Conservation (phyloP, 2,113 vertebrate genomes). For the Salminus brasiliensis region DNA sequence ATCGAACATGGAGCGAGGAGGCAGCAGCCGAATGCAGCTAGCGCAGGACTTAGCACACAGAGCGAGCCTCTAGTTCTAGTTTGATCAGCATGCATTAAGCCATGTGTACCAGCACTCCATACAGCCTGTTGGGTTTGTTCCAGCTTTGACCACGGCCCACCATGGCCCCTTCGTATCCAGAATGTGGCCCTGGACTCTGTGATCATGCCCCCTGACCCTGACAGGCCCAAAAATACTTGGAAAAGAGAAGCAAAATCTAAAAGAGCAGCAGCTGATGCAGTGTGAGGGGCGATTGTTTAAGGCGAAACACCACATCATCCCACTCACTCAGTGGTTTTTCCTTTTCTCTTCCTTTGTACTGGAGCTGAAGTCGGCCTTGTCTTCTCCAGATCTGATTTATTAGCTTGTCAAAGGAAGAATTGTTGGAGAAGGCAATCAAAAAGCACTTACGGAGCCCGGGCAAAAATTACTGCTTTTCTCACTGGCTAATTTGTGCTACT, state of each 20-base stretch:
- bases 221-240: no score
- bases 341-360: slow-evolving; percentile 79
- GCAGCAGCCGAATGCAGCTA: slow-evolving; percentile 17
- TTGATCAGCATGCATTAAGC: slow-evolving; percentile 48
- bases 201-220: neutral
- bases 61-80: slow-evolving; percentile 28
- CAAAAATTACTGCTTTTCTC: slow-evolving; percentile 98
- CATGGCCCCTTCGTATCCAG: neutral
- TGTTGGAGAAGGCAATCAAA: slow-evolving; percentile 98
- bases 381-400: slow-evolving; percentile 95
- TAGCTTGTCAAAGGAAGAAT: slow-evolving; percentile 98
- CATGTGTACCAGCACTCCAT: slow-evolving; percentile 5
- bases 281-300: slow-evolving; percentile 69
- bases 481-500: slow-evolving; percentile 99
- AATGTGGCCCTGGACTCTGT: neutral
- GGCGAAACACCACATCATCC: slow-evolving; percentile 59
- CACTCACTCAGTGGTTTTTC: slow-evolving; percentile 67
- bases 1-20: slow-evolving; percentile 43
- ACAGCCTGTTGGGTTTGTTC: neutral
- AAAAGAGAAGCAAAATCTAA: neutral
- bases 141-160: slow-evolving; percentile 6
- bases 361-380: slow-evolving; percentile 81
- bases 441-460: slow-evolving; percentile 99
- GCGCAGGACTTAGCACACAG: slow-evolving; percentile 57
- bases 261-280: slow-evolving; percentile 27